Evolutionary conservation across 2,113 vertebrate species (phyloP).

Genomic region (Sminthopsis crassicaudata): DNA sequence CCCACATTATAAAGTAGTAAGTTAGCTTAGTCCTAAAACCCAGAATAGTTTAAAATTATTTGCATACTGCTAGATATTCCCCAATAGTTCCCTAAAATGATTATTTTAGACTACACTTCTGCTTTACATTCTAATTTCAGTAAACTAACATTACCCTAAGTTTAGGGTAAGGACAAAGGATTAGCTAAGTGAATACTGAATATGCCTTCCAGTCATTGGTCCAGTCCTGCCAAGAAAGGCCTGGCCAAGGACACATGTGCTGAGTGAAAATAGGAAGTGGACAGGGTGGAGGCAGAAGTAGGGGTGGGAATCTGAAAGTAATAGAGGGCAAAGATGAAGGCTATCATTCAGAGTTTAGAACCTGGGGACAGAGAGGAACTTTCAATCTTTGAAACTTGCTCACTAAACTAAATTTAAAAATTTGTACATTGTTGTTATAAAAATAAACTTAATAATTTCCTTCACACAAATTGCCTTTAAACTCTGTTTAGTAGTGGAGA

Average conservation of each 20-base stretch:
- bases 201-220: not conserved
- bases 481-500: not conserved
- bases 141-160: slow-evolving; percentile 13
- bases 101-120: slow-evolving; percentile 29
- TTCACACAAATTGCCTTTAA: not conserved
- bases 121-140: slow-evolving; percentile 27
- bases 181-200: not conserved
- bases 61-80: slow-evolving; percentile 16
- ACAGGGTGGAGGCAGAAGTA: not conserved
- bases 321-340: not conserved
- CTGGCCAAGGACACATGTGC: not conserved
- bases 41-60: slow-evolving; percentile 24
- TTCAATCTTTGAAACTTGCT: not conserved
- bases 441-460: not conserved
- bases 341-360: not conserved
- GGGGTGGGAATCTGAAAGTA: not conserved
- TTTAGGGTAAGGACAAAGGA: slow-evolving; percentile 6
- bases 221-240: not conserved
- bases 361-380: not conserved
- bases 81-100: slow-evolving; percentile 33
- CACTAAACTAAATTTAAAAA: not conserved
- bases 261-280: not conserved
- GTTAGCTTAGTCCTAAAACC: slow-evolving; percentile 41
- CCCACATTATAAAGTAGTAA: slow-evolving; percentile 24
- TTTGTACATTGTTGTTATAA: not conserved